A percentile compares a stretch with the other conserved stretches of the same genome.
These are phyloP conservation scores for Rattus norvegicus DNA, from an alignment of 2,113 vertebrate species.

Conservation along the genomic window GRCr8 NC_086038.1:45200001-45200500, in stretches of 20 bases:
- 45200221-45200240: too few species aligned
- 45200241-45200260: too few species aligned
- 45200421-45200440: neutral
- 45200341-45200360: constrained; percentile 21
- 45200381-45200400: neutral
- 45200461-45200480: neutral
- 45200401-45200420: neutral
- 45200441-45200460: neutral
- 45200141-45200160: neutral
- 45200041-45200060: too few species aligned
- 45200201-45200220: too few species aligned
- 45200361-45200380: constrained; percentile 27
- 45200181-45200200: too few species aligned
- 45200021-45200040: neutral
- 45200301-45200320: too few species aligned
- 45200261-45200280: too few species aligned
- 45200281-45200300: too few species aligned
- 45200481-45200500: neutral
- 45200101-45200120: too few species aligned
- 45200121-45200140: neutral
- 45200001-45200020: neutral
- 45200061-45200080: too few species aligned
- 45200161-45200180: too few species aligned
- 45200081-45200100: too few species aligned
- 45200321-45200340: neutral